phyloP scores from a whole-genome alignment of 2,888 invertebrate genomes.

The Thera britannica region DNA sequence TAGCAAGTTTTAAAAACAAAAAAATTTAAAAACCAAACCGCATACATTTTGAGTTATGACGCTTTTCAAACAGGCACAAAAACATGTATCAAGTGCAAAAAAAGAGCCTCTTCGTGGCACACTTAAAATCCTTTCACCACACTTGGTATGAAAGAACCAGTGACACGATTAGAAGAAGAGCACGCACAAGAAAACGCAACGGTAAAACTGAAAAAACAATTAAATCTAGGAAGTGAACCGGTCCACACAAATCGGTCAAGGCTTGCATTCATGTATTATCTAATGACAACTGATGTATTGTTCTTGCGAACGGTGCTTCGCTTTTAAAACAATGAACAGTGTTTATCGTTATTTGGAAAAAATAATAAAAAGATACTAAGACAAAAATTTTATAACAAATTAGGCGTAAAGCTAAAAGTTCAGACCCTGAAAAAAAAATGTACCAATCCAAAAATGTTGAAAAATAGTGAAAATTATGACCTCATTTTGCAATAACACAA shows the following conservation, averaged over 20 bases:
- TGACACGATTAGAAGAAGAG: no score
- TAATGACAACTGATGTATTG: slow-evolving; percentile 30
- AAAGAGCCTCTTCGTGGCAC: no score
- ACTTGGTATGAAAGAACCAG: no score
- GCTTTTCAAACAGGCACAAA: slow-evolving; percentile 9
- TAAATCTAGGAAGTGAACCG: slow-evolving; percentile 39
- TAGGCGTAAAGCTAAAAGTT: no score
- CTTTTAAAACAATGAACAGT: slow-evolving; percentile 27
- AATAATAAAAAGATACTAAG: background rate
- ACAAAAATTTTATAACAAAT: no score
- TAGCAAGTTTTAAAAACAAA: background rate
- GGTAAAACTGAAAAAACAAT: slow-evolving; percentile 34
- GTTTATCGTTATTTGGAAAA: slow-evolving; percentile 8
- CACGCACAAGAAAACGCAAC: slow-evolving; percentile 5
- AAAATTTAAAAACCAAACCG: background rate
- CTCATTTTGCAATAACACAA: slow-evolving; percentile 15
- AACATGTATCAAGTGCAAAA: no score
- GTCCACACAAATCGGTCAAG: slow-evolving; percentile 40
- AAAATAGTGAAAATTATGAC: slow-evolving; percentile 29
- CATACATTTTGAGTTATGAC: slow-evolving; percentile 6
- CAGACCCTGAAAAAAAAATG: no score
- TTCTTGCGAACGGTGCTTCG: slow-evolving; percentile 24
- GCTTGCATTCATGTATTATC: slow-evolving; percentile 30
- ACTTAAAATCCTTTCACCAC: no score
- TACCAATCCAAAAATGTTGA: background rate